Conservation (phyloP, 2,888 invertebrate species). For the Diaphora mendica region DNA sequence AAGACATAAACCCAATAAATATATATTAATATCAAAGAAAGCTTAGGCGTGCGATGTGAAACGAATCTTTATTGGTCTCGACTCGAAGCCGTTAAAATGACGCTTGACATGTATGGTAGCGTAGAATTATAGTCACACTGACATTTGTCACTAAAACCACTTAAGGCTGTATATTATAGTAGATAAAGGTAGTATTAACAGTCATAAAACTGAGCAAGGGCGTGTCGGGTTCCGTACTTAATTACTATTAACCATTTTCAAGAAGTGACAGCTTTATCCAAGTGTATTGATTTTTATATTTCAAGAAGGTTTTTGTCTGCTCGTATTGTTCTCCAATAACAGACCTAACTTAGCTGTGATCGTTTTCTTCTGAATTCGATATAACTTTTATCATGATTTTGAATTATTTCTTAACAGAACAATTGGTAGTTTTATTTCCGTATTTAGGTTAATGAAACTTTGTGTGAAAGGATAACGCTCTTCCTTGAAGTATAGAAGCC, state of each 20-base stretch:
- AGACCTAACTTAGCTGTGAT: not conserved
- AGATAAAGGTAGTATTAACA: conserved; percentile 11
- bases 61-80: conserved; percentile 36
- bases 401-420: too few relatives aligned
- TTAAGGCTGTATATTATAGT: conserved; percentile 24
- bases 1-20: conserved; percentile 53
- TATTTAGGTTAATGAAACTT: too few relatives aligned
- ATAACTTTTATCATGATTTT: too few relatives aligned
- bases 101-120: conserved; percentile 26
- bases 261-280: not conserved
- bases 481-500: too few relatives aligned
- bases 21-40: conserved; percentile 48
- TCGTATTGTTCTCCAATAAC: not conserved
- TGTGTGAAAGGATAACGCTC: too few relatives aligned
- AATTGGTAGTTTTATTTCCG: too few relatives aligned
- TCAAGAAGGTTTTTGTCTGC: not conserved
- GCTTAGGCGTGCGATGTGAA: conserved; percentile 29
- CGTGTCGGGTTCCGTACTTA: not conserved
- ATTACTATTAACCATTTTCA: not conserved
- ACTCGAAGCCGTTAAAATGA: conserved; percentile 33
- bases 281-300: not conserved
- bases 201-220: not conserved
- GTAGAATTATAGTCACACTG: conserved; percentile 35
- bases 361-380: not conserved
- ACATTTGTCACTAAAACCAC: conserved; percentile 35